Evolutionary conservation across 2,888 invertebrate genomes (phyloP).

Genomic region (Lasiommata megera): DNA sequence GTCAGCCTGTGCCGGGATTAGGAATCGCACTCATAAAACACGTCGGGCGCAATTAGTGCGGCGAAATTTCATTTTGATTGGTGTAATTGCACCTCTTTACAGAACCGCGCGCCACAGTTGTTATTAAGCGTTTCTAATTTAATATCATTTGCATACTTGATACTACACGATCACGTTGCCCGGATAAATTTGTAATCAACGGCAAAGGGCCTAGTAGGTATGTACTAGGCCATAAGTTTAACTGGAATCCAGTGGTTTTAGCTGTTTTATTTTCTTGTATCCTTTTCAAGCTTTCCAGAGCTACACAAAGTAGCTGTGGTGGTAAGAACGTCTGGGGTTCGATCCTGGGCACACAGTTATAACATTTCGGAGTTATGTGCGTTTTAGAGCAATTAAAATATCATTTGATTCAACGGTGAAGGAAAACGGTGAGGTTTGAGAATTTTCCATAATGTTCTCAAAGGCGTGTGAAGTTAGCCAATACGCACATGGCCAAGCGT

Average conservation of each 20-base stretch:
- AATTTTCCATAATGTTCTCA: too few species aligned
- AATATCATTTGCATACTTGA: constrained; percentile 75
- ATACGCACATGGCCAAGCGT: too few species aligned
- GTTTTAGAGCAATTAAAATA: too few species aligned
- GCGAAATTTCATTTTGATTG: constrained; percentile 78
- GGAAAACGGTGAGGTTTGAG: too few species aligned
- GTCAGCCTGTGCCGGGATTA: constrained; percentile 49
- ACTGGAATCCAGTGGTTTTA: neutral
- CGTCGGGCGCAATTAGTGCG: constrained; percentile 73
- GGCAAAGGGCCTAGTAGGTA: neutral
- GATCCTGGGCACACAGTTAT: too few species aligned
- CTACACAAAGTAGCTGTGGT: too few species aligned
- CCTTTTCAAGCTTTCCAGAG: too few species aligned
- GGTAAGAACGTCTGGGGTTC: too few species aligned
- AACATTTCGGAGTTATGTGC: too few species aligned
- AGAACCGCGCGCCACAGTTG: constrained; percentile 71
- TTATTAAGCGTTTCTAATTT: constrained; percentile 80
- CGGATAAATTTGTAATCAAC: constrained; percentile 8
- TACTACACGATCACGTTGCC: constrained; percentile 47
- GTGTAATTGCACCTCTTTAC: constrained; percentile 80
- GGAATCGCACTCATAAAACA: constrained; percentile 59
- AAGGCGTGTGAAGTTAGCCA: too few species aligned
- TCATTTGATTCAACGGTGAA: too few species aligned
- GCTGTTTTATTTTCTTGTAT: too few species aligned
- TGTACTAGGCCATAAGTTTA: neutral